Conservation (phyloP, 2,888 invertebrate genomes). For the Hypselothyrea guttata region DNA sequence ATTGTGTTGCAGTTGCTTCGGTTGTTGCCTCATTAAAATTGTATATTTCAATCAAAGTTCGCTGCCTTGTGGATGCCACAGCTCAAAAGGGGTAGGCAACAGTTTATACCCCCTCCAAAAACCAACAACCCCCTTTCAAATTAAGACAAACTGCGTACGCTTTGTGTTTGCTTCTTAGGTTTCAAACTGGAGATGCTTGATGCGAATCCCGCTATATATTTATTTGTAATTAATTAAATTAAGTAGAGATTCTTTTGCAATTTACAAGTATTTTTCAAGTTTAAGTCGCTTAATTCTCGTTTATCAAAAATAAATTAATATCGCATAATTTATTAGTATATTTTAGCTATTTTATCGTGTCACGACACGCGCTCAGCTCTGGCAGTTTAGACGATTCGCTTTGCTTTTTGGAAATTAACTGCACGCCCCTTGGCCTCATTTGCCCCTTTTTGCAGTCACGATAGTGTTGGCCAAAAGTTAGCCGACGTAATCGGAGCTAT, state of each 20-base stretch:
- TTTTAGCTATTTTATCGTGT: too few relatives aligned
- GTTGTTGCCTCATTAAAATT: conserved; percentile 72
- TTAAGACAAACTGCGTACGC: conserved; percentile 8
- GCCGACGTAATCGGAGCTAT: conserved; percentile 62
- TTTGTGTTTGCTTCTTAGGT: background rate
- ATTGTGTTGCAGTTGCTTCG: conserved; percentile 47
- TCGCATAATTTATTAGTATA: background rate
- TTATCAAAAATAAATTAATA: too few relatives aligned
- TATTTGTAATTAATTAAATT: too few relatives aligned
- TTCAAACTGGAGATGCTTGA: background rate
- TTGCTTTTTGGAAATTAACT: conserved; percentile 2
- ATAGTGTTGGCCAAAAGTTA: conserved; percentile 21
- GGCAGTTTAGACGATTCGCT: too few relatives aligned
- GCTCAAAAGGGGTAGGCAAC: conserved; percentile 20
- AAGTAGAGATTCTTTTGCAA: too few relatives aligned
- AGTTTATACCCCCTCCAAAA: too few relatives aligned
- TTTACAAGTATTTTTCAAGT: too few relatives aligned
- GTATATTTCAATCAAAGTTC: conserved; percentile 76
- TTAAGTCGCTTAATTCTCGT: too few relatives aligned
- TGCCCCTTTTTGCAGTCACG: background rate
- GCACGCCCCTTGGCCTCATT: conserved; percentile 5
- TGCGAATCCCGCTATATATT: too few relatives aligned
- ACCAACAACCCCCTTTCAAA: background rate
- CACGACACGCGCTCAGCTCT: conserved; percentile 1
- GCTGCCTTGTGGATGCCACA: conserved; percentile 40